phyloP scores from a whole-genome alignment of 2,888 invertebrate species.

The Apeira syringaria region DNA sequence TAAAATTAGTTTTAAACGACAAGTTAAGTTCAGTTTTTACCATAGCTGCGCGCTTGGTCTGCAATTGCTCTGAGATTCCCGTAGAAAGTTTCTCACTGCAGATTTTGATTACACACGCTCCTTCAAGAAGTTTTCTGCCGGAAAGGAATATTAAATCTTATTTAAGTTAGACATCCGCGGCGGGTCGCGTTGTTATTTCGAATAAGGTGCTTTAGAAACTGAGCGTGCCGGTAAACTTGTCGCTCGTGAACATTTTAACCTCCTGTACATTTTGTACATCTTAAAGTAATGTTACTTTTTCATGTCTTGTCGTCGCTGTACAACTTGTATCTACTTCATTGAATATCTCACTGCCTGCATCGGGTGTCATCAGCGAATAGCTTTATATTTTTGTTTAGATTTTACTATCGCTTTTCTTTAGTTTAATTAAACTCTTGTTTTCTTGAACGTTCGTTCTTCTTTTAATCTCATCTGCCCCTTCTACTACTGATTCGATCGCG shows the following conservation, averaged over 20 bases:
- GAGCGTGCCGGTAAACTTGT: slow-evolving; percentile 49
- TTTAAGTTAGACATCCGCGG: slow-evolving; percentile 80
- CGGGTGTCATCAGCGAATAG: slow-evolving; percentile 47
- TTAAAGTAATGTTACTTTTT: slow-evolving; percentile 47
- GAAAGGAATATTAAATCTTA: slow-evolving; percentile 83
- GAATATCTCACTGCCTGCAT: slow-evolving; percentile 31
- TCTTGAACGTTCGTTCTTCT: too few relatives aligned
- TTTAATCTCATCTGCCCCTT: too few relatives aligned
- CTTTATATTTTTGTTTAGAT: slow-evolving; percentile 41
- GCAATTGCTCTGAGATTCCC: slow-evolving; percentile 74
- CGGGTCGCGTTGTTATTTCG: slow-evolving; percentile 79
- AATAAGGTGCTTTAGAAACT: slow-evolving; percentile 78
- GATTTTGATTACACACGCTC: slow-evolving; percentile 83
- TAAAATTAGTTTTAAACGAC: slow-evolving; percentile 82
- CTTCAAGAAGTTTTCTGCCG: slow-evolving; percentile 74
- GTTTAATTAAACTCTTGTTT: too few relatives aligned
- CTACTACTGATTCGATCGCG: too few relatives aligned
- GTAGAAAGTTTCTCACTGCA: slow-evolving; percentile 73
- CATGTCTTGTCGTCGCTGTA: slow-evolving; percentile 38
- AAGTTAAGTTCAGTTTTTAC: slow-evolving; percentile 80
- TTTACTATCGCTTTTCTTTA: too few relatives aligned
- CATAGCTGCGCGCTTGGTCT: slow-evolving; percentile 57
- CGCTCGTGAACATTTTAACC: slow-evolving; percentile 58
- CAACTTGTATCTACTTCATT: too few relatives aligned
- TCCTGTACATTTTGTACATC: slow-evolving; percentile 42